phyloP scores from a whole-genome alignment of 2,888 invertebrate genomes.

The Gastracanthus pulcherrimus region DNA sequence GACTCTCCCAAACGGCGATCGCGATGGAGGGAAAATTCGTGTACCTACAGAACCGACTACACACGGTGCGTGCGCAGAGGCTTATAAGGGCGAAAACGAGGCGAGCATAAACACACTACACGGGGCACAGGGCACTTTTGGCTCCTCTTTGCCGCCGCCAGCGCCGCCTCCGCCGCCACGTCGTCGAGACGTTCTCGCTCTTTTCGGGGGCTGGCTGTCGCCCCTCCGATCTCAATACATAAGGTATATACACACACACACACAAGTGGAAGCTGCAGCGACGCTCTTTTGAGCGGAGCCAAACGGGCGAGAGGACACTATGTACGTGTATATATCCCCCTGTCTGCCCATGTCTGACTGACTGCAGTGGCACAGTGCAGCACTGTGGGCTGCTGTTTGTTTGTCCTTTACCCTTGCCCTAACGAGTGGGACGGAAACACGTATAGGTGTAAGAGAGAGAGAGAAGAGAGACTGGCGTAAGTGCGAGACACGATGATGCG shows the following conservation, averaged over 20 bases:
- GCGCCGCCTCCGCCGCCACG: neutral
- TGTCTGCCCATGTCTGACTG: too few relatives aligned
- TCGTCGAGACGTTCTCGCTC: slow-evolving; percentile 1
- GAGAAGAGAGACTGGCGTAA: too few relatives aligned
- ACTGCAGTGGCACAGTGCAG: too few relatives aligned
- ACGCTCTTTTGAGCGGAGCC: too few relatives aligned
- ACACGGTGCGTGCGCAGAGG: neutral
- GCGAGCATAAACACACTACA: neutral
- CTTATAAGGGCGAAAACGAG: neutral
- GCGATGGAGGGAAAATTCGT: neutral
- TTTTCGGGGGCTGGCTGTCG: neutral
- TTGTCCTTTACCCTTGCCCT: slow-evolving; percentile 11
- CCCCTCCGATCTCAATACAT: too few relatives aligned
- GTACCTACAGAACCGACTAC: neutral
- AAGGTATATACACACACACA: too few relatives aligned
- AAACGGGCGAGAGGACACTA: too few relatives aligned
- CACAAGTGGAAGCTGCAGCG: slow-evolving; percentile 34
- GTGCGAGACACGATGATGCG: neutral
- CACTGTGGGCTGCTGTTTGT: slow-evolving; percentile 1
- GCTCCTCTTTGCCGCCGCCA: neutral
- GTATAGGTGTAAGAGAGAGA: neutral
- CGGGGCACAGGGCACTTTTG: too few relatives aligned
- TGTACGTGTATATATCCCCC: neutral
- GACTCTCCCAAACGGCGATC: neutral
- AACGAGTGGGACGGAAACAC: neutral